phyloP scores from a whole-genome alignment of 2,113 vertebrate species.

The Amblyopsis rosae region DNA sequence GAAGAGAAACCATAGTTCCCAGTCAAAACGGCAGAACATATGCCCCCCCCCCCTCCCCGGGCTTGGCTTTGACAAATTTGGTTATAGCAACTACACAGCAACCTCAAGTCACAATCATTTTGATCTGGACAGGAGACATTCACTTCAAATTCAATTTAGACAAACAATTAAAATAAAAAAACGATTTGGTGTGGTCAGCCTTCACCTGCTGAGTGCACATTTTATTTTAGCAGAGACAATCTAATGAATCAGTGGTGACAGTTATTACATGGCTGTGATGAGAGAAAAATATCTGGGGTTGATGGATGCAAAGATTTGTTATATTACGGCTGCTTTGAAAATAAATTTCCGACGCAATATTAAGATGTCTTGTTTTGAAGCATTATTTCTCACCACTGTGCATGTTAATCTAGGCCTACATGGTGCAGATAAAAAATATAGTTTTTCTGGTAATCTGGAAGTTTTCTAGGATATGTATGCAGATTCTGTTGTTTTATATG shows the following conservation, averaged over 20 bases:
- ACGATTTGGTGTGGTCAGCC: conserved; percentile 64
- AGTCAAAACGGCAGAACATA: conserved; percentile 43
- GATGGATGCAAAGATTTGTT: conserved; percentile 62
- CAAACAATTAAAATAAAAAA: conserved; percentile 51
- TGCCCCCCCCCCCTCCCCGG: conserved; percentile 2
- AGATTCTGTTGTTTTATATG: conserved; percentile 70
- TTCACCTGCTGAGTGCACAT: conserved; percentile 96
- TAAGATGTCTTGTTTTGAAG: conserved; percentile 63
- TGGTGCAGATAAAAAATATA: conserved; percentile 35
- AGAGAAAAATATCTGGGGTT: conserved; percentile 63
- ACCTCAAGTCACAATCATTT: conserved; percentile 59
- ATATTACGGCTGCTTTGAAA: conserved; percentile 52
- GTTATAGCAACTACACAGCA: conserved; percentile 77
- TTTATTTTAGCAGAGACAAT: conserved; percentile 80
- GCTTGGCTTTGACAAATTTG: conserved; percentile 69
- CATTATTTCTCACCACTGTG: conserved; percentile 58
- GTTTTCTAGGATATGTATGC: conserved; percentile 64
- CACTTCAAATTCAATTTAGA: conserved; percentile 51
- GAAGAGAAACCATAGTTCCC: conserved; percentile 62
- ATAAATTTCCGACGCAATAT: conserved; percentile 54
- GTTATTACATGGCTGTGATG: conserved; percentile 54
- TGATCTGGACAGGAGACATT: conserved; percentile 67
- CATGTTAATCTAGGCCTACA: conserved; percentile 40
- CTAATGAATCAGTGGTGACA: conserved; percentile 59
- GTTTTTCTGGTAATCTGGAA: conserved; percentile 80